A percentile compares a stretch with the other conserved stretches of the same genome.
Conservation (phyloP, 2,113 vertebrate genomes). For the Sylvietta virens region DNA sequence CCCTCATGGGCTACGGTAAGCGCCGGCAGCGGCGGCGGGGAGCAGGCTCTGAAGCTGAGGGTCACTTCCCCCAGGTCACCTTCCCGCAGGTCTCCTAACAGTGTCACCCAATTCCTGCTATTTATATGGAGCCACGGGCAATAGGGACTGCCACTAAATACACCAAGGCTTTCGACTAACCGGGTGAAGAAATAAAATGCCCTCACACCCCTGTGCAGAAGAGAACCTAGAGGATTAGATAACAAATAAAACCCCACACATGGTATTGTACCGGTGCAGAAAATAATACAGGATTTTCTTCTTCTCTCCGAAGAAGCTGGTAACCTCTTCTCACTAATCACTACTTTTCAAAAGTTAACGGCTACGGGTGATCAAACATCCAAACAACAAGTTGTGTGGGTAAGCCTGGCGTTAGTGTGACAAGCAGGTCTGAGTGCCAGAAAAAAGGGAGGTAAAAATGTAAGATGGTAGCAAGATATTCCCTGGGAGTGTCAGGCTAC, state of each 20-base stretch:
- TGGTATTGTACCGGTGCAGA: background rate
- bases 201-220: background rate
- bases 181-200: background rate
- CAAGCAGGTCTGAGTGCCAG: background rate
- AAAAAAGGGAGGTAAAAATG: background rate
- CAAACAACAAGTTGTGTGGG: background rate
- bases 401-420: background rate
- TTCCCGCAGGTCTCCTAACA: background rate
- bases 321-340: background rate
- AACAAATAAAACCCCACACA: fast-evolving
- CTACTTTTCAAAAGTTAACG: background rate
- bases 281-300: background rate
- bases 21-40: background rate
- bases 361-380: background rate
- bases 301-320: background rate
- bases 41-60: background rate
- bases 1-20: constrained; percentile 66
- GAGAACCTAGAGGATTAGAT: background rate
- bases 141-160: background rate
- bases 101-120: fast-evolving
- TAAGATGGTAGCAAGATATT: background rate
- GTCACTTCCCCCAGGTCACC: background rate
- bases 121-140: background rate
- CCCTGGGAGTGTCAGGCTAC: constrained; percentile 21
- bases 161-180: background rate